Percentiles rank a stretch among this genome's conserved stretches.
Conservation (phyloP, 2,888 invertebrate species). For the Drosophila subquinaria region DNA sequence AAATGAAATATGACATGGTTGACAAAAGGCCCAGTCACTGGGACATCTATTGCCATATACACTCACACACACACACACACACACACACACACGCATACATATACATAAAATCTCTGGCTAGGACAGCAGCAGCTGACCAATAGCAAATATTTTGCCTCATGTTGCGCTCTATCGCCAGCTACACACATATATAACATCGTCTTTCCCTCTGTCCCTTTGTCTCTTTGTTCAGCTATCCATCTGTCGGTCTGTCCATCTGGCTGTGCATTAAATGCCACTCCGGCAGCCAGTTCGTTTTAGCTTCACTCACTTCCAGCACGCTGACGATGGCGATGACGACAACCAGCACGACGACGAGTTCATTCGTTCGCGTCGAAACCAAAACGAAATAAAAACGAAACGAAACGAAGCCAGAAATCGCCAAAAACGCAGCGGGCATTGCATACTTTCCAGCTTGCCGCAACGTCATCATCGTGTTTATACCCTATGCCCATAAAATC, state of each 20-base stretch:
- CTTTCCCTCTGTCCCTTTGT: background rate
- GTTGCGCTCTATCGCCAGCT: constrained; percentile 49
- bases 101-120: background rate
- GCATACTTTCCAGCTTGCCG: constrained; percentile 56
- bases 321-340: constrained; percentile 33
- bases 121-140: constrained; percentile 30
- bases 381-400: constrained; percentile 1
- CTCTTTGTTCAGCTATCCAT: background rate
- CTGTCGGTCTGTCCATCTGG: constrained; percentile 40
- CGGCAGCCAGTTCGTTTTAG: constrained; percentile 56
- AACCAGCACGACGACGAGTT: constrained; percentile 23
- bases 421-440: constrained; percentile 42
- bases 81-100: constrained; percentile 6
- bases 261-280: constrained; percentile 76
- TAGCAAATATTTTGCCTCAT: constrained; percentile 60
- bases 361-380: constrained; percentile 2
- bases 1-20: constrained; percentile 78
- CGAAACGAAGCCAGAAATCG: constrained; percentile 28
- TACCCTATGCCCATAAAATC: constrained; percentile 37
- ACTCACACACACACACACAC: constrained; percentile 7
- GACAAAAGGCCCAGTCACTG: constrained; percentile 63
- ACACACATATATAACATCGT: constrained; percentile 15
- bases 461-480: constrained; percentile 47
- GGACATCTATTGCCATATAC: constrained; percentile 37
- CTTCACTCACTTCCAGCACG: constrained; percentile 65